These are phyloP conservation scores for Bagarius yarrelli DNA, from an alignment of 2,113 vertebrate species.

Conservation along the genomic window DNA sequence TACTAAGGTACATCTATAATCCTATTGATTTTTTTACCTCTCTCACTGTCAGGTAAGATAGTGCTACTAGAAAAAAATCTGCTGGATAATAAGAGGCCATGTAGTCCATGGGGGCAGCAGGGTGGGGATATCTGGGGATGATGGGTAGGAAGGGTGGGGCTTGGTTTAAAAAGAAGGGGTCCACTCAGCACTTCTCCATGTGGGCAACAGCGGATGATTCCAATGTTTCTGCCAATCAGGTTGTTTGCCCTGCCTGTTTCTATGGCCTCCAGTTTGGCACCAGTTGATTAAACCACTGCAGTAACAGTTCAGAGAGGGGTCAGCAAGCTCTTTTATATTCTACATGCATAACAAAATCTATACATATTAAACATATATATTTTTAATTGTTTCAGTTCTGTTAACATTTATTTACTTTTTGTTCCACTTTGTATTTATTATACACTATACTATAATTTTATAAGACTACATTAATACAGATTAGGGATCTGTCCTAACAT, in stretches of 20 bases:
- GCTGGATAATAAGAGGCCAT: conserved; percentile 69
- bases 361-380: background rate
- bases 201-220: conserved; percentile 50
- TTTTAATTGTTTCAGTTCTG: background rate
- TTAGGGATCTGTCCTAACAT: too few relatives aligned
- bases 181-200: conserved; percentile 76
- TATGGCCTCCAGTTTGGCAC: conserved; percentile 50
- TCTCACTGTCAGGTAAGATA: conserved; percentile 66
- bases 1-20: conserved; percentile 71
- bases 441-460: too few relatives aligned
- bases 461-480: too few relatives aligned
- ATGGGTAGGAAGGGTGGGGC: conserved; percentile 5
- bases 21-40: conserved; percentile 55
- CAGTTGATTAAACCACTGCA: conserved; percentile 39
- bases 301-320: conserved; percentile 43
- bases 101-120: conserved; percentile 32
- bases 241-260: conserved; percentile 51
- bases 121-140: conserved; percentile 1
- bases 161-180: conserved; percentile 62
- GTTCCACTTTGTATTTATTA: too few relatives aligned
- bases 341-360: conserved; percentile 9
- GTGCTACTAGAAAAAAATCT: conserved; percentile 71
- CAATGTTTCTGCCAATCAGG: conserved; percentile 60
- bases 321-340: conserved; percentile 34
- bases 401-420: background rate